Conservation (phyloP, 2,113 vertebrate species). For the Gallinago undulata region DNA sequence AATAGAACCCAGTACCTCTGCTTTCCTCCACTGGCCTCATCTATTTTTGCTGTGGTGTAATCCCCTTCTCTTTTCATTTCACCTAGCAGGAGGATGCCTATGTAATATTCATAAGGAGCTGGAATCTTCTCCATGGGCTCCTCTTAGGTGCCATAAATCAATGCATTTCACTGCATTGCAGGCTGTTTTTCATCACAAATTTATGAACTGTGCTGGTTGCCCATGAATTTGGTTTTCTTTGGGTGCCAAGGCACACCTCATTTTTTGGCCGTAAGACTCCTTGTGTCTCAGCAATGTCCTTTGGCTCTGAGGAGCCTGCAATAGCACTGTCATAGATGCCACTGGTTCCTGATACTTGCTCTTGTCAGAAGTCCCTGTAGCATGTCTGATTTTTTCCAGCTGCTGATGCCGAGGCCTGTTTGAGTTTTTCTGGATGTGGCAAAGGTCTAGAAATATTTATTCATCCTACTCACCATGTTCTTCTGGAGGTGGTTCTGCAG, state of each 20-base stretch:
- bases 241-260: neutral
- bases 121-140: neutral
- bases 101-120: slow-evolving; percentile 2
- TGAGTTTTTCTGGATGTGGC: neutral
- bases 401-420: neutral
- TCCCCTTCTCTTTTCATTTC: neutral
- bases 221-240: neutral
- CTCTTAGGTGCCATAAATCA: neutral
- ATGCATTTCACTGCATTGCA: neutral
- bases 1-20: neutral
- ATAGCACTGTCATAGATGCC: neutral
- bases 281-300: neutral
- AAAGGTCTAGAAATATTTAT: neutral
- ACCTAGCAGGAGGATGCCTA: neutral
- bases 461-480: neutral
- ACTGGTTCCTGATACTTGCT: neutral
- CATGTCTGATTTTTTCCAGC: neutral
- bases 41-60: neutral
- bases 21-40: neutral
- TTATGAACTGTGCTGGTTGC: neutral
- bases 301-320: neutral
- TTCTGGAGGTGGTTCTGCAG: neutral
- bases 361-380: neutral
- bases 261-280: neutral
- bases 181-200: neutral